phyloP scores from a whole-genome alignment of 2,888 invertebrate genomes.

The Tinea trinotella region DNA sequence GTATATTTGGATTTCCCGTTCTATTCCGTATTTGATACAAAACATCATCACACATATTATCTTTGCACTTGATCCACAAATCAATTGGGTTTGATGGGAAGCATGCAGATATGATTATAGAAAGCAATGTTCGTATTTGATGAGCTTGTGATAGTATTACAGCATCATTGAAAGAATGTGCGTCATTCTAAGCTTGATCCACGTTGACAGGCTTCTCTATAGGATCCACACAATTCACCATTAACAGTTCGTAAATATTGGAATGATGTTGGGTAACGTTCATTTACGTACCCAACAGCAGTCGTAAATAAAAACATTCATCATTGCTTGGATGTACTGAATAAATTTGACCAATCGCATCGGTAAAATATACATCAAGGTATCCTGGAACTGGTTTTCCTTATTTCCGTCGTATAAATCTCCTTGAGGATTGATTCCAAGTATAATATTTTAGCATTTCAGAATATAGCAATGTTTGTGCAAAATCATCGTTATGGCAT shows the following conservation, averaged over 20 bases:
- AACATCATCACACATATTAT: neutral
- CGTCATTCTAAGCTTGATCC: slow-evolving; percentile 6
- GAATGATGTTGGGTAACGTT: slow-evolving; percentile 24
- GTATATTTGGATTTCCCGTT: neutral
- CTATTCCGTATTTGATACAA: too few relatives aligned
- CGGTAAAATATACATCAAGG: slow-evolving; percentile 20
- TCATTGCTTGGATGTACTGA: slow-evolving; percentile 22
- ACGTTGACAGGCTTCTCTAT: slow-evolving; percentile 28
- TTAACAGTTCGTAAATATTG: slow-evolving; percentile 26
- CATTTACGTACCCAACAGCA: slow-evolving; percentile 24
- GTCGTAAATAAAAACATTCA: slow-evolving; percentile 21
- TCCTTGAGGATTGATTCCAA: slow-evolving; percentile 27
- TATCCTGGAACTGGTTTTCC: slow-evolving; percentile 24
- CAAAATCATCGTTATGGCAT: slow-evolving; percentile 27
- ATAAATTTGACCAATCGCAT: slow-evolving; percentile 21
- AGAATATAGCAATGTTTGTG: slow-evolving; percentile 25
- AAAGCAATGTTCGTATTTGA: slow-evolving; percentile 19
- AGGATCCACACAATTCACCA: slow-evolving; percentile 26
- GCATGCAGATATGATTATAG: slow-evolving; percentile 3
- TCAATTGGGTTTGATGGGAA: neutral
- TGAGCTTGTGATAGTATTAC: slow-evolving; percentile 19
- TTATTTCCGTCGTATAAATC: slow-evolving; percentile 27
- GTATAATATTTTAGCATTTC: slow-evolving; percentile 28
- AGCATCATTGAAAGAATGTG: slow-evolving; percentile 17
- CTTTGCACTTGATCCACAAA: neutral